Evolutionary conservation across 2,888 invertebrate species (phyloP), one percentile per base, ranked within the genome.

Genomic region (Agrotis clavis): DNA sequence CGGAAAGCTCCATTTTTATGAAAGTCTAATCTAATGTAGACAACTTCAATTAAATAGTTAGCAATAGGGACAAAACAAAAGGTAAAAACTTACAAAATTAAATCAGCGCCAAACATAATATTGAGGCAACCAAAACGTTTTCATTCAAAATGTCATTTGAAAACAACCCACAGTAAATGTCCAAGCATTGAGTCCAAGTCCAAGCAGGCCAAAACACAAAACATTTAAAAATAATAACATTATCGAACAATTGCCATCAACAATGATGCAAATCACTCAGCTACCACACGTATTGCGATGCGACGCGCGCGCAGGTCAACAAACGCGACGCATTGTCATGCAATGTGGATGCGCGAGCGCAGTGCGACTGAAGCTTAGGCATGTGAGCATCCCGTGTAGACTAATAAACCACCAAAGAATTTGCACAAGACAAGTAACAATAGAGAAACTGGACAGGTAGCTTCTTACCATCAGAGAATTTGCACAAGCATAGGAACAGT

Each of bases 271-370:
- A 85, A 87, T 84, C 77, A 68, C 59, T 73, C 76, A 47, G 80
- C 84, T 76, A 71, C 75, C 64, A 82, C 77, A 61, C 73, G 85
- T 82, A 91, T 92, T 91, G 89, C 75, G 86, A 92, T 91, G 90
- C 91, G 74, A 64, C 79, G 84, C 89, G 74, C 81, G 84, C 85
- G 84, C 88, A 84, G 88, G 92, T 91, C 92, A 92, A 91, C 89
- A 91, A 88, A 89, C 92, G 89, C 88, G 81, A 76, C 85, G 86
- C 89, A 92, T 93, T 93, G 91, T 87, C 88, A 92, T 92, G 90
- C 92, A 86, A 75, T 53, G 73, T 72, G 74, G 72, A 60, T 77
- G 82, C 80, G 82, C 74, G 16, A 25, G 60, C 81, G 83, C 79
- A 71, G 45, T 81, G 65, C 41, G 50, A 65, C 65, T 72, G 57